Evolutionary conservation across 2,113 vertebrate species (phyloP), one percentile per base, ranked within the genome.

Genomic region (Bubo blakistoni): DNA sequence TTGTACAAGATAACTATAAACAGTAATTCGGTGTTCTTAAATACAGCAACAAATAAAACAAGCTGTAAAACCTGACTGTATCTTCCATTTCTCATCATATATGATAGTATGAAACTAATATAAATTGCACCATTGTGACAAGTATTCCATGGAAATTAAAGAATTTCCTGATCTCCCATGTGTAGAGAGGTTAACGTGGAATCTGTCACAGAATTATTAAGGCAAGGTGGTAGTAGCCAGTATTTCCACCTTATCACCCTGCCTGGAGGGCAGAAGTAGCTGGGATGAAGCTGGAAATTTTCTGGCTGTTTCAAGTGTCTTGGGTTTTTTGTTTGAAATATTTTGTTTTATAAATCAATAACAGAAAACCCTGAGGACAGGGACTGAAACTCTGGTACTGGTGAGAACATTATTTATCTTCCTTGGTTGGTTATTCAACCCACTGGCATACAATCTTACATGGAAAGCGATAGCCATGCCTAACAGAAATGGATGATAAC

Each of bases 301-400:
- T 78, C 76, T 71, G 62, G 2, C 38, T 93, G 27, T 81, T 96
- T 90, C 44, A 63, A 78, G 54, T 62, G 24, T 9, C 18, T 59
- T 38, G 10, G 9, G 3, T 78, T 90, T 70, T 92, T 88, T 81
- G 9, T 92, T 71, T 76, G 61, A 91, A 96, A 87, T 55, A 76
- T 74, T 91, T 94, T 95, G 67, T 74, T 93, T 95, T 81, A 90
- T 84, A 92, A 90, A 93, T 94, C 79, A 93, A 36, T 90, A 88
- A 52, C 46, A 61, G 76, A 86, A 78, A 90, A 34, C 52, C 71
- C 61, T 11, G 47, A 92, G 38, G 89, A 91, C 32, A 89, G 38
- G n/a, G 59, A 91, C 69, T 2, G 8, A 93, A 96, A 65, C 27
- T 78, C 66, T 81, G 71, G 67, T 47, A 47, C 32, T 76, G 44